Conservation (phyloP, 2,113 vertebrate species). For the Rhinichthys klamathensis region DNA sequence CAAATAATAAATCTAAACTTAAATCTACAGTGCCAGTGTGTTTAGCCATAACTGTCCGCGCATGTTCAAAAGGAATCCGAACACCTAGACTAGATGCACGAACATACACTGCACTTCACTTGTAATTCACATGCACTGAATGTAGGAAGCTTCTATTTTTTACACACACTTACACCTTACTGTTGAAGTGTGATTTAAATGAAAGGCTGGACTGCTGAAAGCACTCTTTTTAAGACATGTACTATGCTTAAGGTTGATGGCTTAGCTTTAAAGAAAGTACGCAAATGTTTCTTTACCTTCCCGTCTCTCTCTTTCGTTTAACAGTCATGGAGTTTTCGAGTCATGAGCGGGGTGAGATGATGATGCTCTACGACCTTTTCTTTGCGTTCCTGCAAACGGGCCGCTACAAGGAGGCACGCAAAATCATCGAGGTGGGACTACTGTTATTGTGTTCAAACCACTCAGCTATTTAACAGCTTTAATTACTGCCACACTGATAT, state of each 20-base stretch:
- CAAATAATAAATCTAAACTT: neutral
- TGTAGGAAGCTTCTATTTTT: neutral
- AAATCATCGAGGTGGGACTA: slow-evolving; percentile 92
- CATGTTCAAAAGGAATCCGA: too few relatives aligned
- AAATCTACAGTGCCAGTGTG: too few relatives aligned
- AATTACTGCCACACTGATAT: slow-evolving; percentile 78
- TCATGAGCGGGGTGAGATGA: slow-evolving; percentile 89
- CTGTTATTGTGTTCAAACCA: slow-evolving; percentile 67
- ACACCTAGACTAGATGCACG: too few relatives aligned
- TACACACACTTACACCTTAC: neutral
- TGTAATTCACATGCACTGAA: too few relatives aligned
- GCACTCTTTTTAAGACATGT: neutral
- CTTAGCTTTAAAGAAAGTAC: neutral
- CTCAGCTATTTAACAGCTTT: slow-evolving; percentile 76
- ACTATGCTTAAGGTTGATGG: neutral
- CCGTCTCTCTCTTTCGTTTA: slow-evolving; percentile 23
- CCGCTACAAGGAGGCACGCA: slow-evolving; percentile 92
- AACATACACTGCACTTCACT: too few relatives aligned
- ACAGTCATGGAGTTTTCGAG: slow-evolving; percentile 89
- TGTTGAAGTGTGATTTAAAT: neutral
- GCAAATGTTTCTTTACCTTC: slow-evolving; percentile 35
- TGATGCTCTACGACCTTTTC: slow-evolving; percentile 91
- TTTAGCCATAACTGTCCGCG: too few relatives aligned
- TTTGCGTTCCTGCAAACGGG: slow-evolving; percentile 91
- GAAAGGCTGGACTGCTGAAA: neutral